Evolutionary conservation across 2,797 vertebrate genomes (phyloP), one percentile per base, ranked within the genome.

Genomic region (Hafferia zeledoni): DNA sequence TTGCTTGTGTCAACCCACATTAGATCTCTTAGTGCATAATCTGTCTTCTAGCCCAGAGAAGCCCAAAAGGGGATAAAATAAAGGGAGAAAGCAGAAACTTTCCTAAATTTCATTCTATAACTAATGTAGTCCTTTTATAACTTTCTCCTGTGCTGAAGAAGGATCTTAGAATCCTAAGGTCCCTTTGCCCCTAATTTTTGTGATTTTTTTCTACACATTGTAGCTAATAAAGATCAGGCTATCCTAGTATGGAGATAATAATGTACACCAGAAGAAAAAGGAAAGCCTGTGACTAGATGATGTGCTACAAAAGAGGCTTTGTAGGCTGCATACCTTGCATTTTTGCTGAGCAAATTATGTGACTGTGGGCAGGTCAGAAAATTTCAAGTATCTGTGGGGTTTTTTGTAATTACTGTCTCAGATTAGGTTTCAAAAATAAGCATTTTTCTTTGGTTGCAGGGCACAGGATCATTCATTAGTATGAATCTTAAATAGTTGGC

Each of bases 281-380:
- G 28, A 87, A 84, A 89, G 64, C 53, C 49, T 74, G 22, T 93
- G 79, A 27, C 57, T 89, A 59, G 35, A 78, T 59, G 65, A 81
- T 44, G 37, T 31, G 31, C 76, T 56, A 92, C 72, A 94, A 91
- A 94, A 86, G 37, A 92, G 37, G 44, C 72, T 90, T 92, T 95
- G 71, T 93, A 83, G 67, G 33, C 85, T 94, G 85, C 78, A 93
- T 95, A 83, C 55, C 68, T 93, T 93, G n/a, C 87, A 94, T 95
- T 94, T 77, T 64, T 93, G 41, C 89, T 57, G 39, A 74, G 65
- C 3, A 95, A 94, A 89, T 92, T 87, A 87, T 87, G 64, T 1
- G 4, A 31, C 63, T 89, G 95, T 96, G 89, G 92, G 91, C 59
- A 93, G 89, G 52, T 92, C 79, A 88, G 80, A 94, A 95, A 94